Conservation (phyloP, 2,797 vertebrate species). For the Ficedula albicollis region DNA sequence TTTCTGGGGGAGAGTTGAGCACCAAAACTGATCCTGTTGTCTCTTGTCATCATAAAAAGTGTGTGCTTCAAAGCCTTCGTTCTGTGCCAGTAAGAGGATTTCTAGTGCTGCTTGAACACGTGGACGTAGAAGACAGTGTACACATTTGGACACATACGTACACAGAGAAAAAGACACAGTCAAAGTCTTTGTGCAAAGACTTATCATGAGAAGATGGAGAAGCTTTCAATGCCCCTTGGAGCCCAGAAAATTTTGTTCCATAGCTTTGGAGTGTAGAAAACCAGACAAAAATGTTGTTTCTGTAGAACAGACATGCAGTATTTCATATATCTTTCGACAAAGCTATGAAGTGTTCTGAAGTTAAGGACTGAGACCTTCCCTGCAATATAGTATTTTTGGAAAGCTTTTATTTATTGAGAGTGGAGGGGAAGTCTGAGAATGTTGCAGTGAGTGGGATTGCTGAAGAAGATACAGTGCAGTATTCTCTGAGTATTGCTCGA, state of each 20-base stretch:
- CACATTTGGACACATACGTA: accelerated
- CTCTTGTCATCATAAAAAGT: not conserved
- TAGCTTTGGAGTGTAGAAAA: not conserved
- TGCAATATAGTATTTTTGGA: not conserved
- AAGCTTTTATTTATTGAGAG: not conserved
- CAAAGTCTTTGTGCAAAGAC: not conserved
- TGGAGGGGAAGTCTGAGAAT: not conserved
- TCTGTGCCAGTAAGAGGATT: not conserved
- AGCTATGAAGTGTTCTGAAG: not conserved
- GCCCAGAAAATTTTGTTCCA: not conserved
- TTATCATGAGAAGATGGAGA: not conserved
- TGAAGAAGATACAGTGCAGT: not conserved
- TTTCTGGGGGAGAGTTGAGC: not conserved
- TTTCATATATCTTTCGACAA: not conserved
- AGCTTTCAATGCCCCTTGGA: not conserved
- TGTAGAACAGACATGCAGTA: not conserved
- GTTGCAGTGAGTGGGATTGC: not conserved
- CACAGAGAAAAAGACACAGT: not conserved
- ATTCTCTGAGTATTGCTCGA: not conserved
- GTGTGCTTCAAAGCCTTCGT: not conserved
- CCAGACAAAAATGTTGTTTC: not conserved
- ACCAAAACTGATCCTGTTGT: not conserved
- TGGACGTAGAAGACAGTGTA: accelerated
- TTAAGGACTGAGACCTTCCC: not conserved
- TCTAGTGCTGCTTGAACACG: not conserved